phyloP scores from a whole-genome alignment of 2,113 vertebrate species.

The Pelecanus crispus region DNA sequence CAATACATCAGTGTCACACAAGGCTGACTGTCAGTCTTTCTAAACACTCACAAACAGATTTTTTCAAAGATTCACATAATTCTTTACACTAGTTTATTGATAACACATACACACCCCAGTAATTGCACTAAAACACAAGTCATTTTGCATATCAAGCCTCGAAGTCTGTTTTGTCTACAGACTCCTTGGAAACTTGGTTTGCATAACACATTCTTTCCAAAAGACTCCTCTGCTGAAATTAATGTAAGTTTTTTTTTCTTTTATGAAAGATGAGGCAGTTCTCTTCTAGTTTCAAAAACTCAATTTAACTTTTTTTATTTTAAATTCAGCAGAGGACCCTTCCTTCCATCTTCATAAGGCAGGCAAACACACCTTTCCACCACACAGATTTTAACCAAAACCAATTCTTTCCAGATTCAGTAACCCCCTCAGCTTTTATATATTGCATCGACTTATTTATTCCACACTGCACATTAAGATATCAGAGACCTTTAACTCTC shows the following conservation, averaged over 20 bases:
- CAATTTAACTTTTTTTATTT: not conserved
- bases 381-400: not conserved
- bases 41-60: not conserved
- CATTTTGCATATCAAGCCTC: not conserved
- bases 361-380: not conserved
- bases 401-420: not conserved
- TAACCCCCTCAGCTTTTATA: not conserved
- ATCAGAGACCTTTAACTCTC: not conserved
- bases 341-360: not conserved
- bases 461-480: not conserved
- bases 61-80: not conserved
- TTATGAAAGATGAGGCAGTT: not conserved
- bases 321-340: not conserved
- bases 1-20: not conserved
- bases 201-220: slow-evolving; percentile 4
- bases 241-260: not conserved
- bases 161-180: slow-evolving; percentile 9
- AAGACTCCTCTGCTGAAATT: not conserved
- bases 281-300: not conserved
- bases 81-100: not conserved
- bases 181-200: slow-evolving; percentile 34
- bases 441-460: not conserved
- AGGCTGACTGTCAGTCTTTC: not conserved
- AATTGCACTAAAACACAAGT: not conserved
- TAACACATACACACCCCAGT: not conserved